Conservation (phyloP, 2,113 vertebrate species). For the Apus apus region DNA sequence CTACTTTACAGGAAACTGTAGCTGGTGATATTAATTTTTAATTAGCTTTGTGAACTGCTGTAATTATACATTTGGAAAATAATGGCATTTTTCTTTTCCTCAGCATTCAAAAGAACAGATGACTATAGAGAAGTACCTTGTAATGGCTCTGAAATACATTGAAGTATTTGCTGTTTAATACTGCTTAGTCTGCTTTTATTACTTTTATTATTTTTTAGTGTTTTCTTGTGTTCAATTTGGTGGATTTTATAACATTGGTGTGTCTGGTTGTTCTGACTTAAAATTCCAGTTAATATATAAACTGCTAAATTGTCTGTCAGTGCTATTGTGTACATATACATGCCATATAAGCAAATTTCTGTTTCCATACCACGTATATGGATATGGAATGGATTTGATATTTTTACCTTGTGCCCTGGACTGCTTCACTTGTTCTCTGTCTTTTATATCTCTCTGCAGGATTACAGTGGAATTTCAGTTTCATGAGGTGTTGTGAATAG, state of each 20-base stretch:
- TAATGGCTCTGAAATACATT: background rate
- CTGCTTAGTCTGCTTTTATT: background rate
- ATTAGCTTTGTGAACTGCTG: background rate
- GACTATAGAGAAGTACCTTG: background rate
- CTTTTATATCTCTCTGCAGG: background rate
- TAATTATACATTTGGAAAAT: background rate
- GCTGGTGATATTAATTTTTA: background rate
- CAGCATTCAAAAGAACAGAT: background rate
- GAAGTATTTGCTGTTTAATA: background rate
- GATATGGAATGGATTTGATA: background rate
- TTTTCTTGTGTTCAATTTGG: background rate
- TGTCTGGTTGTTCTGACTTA: background rate
- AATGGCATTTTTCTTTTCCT: background rate
- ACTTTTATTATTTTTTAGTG: background rate
- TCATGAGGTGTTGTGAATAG: background rate
- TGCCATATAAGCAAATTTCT: background rate
- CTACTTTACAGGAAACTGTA: background rate
- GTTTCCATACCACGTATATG: background rate
- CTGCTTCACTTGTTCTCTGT: background rate
- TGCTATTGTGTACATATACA: rapidly evolving
- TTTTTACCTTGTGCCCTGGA: background rate
- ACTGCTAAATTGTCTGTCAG: background rate
- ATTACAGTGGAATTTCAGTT: background rate
- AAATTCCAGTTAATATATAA: background rate
- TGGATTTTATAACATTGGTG: rapidly evolving